Conservation (phyloP, 2,888 invertebrate genomes). For the Salticus scenicus region DNA sequence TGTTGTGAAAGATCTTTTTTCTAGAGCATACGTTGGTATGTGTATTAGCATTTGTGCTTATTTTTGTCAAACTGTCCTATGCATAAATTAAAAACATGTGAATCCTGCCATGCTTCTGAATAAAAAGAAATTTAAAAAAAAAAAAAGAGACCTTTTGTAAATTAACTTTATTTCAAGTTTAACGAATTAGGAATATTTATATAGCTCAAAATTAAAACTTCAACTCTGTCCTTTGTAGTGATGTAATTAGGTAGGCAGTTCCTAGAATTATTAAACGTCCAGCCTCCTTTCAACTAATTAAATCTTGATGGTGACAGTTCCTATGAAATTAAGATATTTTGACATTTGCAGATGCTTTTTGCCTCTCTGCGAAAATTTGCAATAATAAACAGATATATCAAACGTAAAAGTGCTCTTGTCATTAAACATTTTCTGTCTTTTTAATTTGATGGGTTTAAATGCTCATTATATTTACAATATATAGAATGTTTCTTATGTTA, state of each 20-base stretch:
- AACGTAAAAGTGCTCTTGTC: slow-evolving; percentile 63
- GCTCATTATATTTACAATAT: neutral
- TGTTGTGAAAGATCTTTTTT: neutral
- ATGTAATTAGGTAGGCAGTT: slow-evolving; percentile 62
- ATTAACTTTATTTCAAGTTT: neutral
- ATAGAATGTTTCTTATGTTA: neutral
- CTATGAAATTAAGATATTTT: slow-evolving; percentile 61
- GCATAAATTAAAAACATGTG: neutral
- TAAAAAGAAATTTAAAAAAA: no score
- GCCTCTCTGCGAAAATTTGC: slow-evolving; percentile 28
- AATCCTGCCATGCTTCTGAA: slow-evolving; percentile 5
- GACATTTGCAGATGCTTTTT: slow-evolving; percentile 45
- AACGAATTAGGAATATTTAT: neutral
- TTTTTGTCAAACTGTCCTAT: neutral
- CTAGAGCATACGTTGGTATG: neutral
- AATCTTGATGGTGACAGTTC: slow-evolving; percentile 66
- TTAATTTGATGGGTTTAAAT: neutral
- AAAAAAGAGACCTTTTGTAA: no score
- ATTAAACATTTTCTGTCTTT: slow-evolving; percentile 28
- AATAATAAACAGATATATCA: slow-evolving; percentile 49
- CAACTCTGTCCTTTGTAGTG: slow-evolving; percentile 44
- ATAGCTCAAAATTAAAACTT: neutral
- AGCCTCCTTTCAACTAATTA: slow-evolving; percentile 58
- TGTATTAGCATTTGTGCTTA: neutral
- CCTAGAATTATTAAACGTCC: slow-evolving; percentile 64